These are phyloP conservation scores for Eugnorisma glareosa DNA, from an alignment of 2,888 invertebrate genomes.

Conservation along the genomic window DNA sequence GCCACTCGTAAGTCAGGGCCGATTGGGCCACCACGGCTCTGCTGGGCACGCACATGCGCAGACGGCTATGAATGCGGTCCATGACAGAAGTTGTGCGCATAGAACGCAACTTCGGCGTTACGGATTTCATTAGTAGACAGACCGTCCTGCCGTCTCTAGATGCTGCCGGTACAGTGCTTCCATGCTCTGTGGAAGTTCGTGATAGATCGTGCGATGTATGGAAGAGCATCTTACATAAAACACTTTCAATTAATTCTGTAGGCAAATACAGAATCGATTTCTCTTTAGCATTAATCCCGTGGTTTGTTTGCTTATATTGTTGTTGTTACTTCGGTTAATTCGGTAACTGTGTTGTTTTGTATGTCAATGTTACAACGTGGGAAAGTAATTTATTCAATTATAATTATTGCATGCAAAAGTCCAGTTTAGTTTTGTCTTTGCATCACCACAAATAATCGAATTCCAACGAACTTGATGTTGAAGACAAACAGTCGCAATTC, in stretches of 20 bases:
- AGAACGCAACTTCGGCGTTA: neutral
- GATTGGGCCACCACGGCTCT: neutral
- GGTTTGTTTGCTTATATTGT: conserved; percentile 44
- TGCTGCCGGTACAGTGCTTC: neutral
- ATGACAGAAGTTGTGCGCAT: neutral
- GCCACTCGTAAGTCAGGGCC: neutral
- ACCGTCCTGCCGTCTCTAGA: neutral
- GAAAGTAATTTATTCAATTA: neutral
- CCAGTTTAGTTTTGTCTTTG: neutral
- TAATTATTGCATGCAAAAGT: neutral
- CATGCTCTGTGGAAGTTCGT: conserved; percentile 44
- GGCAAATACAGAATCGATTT: conserved; percentile 67
- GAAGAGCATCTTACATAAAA: conserved; percentile 62
- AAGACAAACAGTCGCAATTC: neutral
- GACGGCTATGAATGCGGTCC: neutral
- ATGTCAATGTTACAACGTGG: conserved; percentile 9
- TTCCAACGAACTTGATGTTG: neutral
- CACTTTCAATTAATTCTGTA: conserved; percentile 66
- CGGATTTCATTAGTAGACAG: neutral
- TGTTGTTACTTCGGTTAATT: conserved; percentile 27
- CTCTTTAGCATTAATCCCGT: conserved; percentile 59
- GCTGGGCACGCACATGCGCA: neutral
- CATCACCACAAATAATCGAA: neutral
- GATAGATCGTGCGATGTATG: conserved; percentile 65
- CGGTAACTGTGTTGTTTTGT: neutral